These are phyloP conservation scores for Lampropteryx suffumata DNA, from an alignment of 2,888 invertebrate genomes.

Conservation along the genomic window DNA sequence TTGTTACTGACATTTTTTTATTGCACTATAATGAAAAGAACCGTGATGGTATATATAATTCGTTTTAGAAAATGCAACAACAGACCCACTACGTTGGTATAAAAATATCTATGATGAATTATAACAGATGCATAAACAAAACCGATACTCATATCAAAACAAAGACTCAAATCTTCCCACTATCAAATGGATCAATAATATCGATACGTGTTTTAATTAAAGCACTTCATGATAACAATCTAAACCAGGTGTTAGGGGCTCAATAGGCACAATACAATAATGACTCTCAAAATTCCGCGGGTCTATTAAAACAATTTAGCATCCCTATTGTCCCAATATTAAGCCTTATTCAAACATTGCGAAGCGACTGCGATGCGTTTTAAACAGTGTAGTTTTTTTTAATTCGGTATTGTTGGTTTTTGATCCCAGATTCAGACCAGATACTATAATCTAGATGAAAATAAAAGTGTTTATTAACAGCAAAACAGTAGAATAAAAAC, in stretches of 20 bases:
- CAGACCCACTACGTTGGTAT: too few relatives aligned
- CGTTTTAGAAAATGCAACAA: too few relatives aligned
- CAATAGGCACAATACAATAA: constrained; percentile 63
- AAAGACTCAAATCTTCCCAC: constrained; percentile 21
- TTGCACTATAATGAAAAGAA: too few relatives aligned
- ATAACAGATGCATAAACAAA: constrained; percentile 15
- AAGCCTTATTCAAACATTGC: constrained; percentile 35
- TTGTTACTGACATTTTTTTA: too few relatives aligned
- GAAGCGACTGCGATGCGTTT: neutral
- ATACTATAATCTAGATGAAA: too few relatives aligned
- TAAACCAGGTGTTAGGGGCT: constrained; percentile 64
- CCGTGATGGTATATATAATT: too few relatives aligned
- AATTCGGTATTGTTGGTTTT: too few relatives aligned
- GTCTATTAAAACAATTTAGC: constrained; percentile 81
- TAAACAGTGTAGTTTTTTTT: too few relatives aligned
- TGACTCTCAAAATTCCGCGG: constrained; percentile 67
- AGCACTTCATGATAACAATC: constrained; percentile 66
- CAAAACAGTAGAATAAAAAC: too few relatives aligned
- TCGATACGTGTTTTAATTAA: constrained; percentile 55
- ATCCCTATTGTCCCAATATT: constrained; percentile 64
- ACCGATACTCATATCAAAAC: constrained; percentile 16
- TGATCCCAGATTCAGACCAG: too few relatives aligned
- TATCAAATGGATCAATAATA: constrained; percentile 32
- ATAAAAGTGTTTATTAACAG: too few relatives aligned
- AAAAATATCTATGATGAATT: too few relatives aligned